Conservation (phyloP, 2,113 vertebrate genomes). For the Colinus virginianus region DNA sequence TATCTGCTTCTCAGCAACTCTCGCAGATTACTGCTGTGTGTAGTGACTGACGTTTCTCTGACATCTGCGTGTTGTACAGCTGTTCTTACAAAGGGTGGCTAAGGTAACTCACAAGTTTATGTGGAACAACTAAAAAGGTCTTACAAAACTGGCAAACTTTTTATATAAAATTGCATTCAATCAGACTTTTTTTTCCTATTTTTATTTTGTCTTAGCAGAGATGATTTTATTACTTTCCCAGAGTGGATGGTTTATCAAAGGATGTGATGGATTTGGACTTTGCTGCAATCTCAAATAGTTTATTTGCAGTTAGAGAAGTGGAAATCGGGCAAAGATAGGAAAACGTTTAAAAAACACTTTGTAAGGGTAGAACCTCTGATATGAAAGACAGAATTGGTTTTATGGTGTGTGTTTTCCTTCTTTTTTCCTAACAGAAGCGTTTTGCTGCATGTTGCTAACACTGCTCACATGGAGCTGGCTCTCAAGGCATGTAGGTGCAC, state of each 20-base stretch:
- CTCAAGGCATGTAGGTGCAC: neutral
- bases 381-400: neutral
- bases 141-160: neutral
- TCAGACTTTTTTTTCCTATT: neutral
- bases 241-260: neutral
- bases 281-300: neutral
- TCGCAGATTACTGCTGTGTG: slow-evolving; percentile 12
- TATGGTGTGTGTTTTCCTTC: neutral
- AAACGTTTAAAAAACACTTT: neutral
- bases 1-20: neutral
- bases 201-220: neutral
- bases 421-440: neutral
- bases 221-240: neutral
- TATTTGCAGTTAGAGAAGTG: too few relatives aligned
- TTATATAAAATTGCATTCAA: neutral
- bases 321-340: neutral
- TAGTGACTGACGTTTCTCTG: neutral
- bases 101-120: neutral
- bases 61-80: neutral
- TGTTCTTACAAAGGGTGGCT: neutral
- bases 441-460: neutral
- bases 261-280: neutral
- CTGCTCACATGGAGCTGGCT: neutral
- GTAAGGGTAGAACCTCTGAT: neutral
- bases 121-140: neutral